A percentile compares a stretch with the other conserved stretches of the same genome.
These are phyloP conservation scores for Fratercula arctica DNA, from an alignment of 2,797 vertebrate genomes.

Conservation along the genomic window DNA sequence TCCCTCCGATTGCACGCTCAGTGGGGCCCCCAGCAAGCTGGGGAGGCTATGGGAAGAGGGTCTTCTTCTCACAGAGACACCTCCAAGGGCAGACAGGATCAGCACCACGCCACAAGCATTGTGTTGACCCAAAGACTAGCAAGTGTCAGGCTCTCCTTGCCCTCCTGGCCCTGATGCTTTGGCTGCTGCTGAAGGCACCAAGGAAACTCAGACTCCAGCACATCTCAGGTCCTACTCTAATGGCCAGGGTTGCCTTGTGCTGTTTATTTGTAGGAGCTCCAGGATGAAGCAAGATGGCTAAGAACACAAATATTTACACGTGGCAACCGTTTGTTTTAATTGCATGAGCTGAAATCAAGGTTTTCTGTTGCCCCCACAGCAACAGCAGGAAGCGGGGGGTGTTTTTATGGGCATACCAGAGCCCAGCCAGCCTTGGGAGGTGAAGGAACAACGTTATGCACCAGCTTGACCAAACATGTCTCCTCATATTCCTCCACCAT, in stretches of 20 bases:
- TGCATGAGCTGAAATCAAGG: constrained; percentile 10
- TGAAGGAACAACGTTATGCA: neutral
- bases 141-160: neutral
- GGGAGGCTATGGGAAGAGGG: neutral
- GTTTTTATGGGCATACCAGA: constrained; percentile 44
- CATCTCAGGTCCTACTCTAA: neutral
- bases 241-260: neutral
- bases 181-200: neutral
- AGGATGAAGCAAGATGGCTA: neutral
- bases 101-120: neutral
- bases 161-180: neutral
- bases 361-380: neutral
- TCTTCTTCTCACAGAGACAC: neutral
- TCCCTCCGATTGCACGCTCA: rapidly evolving
- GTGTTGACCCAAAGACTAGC: neutral
- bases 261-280: neutral
- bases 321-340: constrained; percentile 37
- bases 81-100: neutral
- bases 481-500: constrained; percentile 36
- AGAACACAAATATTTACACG: constrained; percentile 49
- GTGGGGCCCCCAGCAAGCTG: neutral
- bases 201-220: neutral
- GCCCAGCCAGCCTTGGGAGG: constrained; percentile 38
- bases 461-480: constrained; percentile 44
- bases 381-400: neutral